These are phyloP conservation scores for Leptinotarsa undecemlineata DNA, from an alignment of 1,140 invertebrate genomes.

Conservation along the genomic window DNA sequence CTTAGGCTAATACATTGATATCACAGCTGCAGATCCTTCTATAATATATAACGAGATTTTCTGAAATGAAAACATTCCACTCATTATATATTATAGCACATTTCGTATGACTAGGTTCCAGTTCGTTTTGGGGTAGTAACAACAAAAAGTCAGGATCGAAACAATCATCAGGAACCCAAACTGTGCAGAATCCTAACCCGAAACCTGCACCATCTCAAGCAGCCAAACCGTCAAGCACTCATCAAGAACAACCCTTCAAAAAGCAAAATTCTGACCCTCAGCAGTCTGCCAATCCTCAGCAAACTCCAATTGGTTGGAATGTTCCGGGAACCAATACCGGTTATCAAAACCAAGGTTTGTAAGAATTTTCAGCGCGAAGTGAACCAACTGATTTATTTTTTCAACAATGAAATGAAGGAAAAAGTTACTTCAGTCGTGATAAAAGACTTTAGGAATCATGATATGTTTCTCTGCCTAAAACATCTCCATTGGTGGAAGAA, in stretches of 20 bases:
- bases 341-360: constrained; percentile 23
- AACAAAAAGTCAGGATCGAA: constrained; percentile 14
- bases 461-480: too few relatives aligned
- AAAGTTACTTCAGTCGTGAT: not conserved
- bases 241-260: constrained; percentile 22
- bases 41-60: too few relatives aligned
- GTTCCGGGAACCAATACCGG: constrained; percentile 31
- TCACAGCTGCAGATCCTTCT: too few relatives aligned
- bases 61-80: too few relatives aligned
- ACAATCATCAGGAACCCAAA: not conserved
- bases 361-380: not conserved
- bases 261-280: constrained; percentile 32
- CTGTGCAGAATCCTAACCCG: not conserved
- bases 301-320: constrained; percentile 34
- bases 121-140: constrained; percentile 7
- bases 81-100: too few relatives aligned
- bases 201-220: constrained; percentile 27
- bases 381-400: constrained; percentile 15
- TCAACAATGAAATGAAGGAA: not conserved
- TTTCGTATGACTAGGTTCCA: not conserved
- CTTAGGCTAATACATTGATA: too few relatives aligned
- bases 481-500: too few relatives aligned
- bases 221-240: constrained; percentile 20
- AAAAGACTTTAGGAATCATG: too few relatives aligned
- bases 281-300: constrained; percentile 26